phyloP scores from a whole-genome alignment of 2,797 vertebrate species.

The Chrosomus eos region DNA sequence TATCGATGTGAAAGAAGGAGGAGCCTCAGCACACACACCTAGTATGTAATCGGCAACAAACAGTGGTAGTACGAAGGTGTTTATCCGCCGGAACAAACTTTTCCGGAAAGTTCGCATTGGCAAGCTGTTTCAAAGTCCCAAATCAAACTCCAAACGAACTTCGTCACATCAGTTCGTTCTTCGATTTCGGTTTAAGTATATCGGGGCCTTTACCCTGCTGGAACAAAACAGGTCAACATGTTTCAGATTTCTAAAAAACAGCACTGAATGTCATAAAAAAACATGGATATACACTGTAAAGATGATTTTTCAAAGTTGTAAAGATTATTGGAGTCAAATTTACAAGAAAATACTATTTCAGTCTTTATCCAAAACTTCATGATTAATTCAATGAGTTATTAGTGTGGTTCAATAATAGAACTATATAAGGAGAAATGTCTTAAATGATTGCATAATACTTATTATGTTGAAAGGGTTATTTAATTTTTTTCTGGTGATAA shows the following conservation, averaged over 20 bases:
- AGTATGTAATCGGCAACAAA: no score
- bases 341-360: neutral
- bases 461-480: no score
- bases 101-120: neutral
- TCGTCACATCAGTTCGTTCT: neutral
- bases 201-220: no score
- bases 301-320: neutral
- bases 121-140: neutral
- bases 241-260: neutral
- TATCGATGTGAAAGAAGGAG: no score
- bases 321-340: neutral
- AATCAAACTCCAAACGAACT: neutral
- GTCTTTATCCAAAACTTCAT: neutral
- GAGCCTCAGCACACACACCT: no score
- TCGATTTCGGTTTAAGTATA: no score
- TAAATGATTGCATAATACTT: no score
- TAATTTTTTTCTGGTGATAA: fast-evolving
- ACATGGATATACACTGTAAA: neutral
- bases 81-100: neutral
- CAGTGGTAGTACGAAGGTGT: neutral
- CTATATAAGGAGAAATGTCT: no score
- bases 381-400: neutral
- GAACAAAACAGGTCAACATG: neutral
- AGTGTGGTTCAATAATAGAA: neutral
- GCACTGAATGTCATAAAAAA: neutral